Evolutionary conservation across 2,797 vertebrate species (phyloP).

Genomic region (Parauchenoglanis ngamensis): DNA sequence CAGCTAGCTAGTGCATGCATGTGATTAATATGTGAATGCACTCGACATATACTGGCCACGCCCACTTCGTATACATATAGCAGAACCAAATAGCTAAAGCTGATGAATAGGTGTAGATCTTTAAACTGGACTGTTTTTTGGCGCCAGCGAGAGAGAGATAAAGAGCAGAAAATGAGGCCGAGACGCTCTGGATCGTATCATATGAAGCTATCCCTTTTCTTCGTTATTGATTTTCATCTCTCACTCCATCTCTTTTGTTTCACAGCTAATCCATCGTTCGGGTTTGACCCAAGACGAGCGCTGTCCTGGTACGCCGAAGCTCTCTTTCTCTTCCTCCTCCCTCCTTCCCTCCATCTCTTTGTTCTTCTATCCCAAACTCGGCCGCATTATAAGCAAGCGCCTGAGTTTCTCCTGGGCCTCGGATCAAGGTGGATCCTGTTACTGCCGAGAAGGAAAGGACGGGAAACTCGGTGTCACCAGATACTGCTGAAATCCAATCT

Average conservation of each 20-base stretch:
- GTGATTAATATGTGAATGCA: background rate
- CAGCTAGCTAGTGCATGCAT: too few species aligned
- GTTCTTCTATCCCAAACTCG: constrained; percentile 39
- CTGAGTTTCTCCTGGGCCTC: constrained; percentile 71
- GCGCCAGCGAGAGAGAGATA: constrained; percentile 9
- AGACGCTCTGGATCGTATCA: constrained; percentile 58
- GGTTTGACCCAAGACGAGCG: constrained; percentile 62
- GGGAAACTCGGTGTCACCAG: constrained; percentile 72
- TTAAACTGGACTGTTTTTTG: background rate
- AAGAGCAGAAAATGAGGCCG: constrained; percentile 41
- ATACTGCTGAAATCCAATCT: constrained; percentile 82
- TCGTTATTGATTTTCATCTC: constrained; percentile 72
- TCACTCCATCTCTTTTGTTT: constrained; percentile 32
- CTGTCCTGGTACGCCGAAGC: constrained; percentile 62
- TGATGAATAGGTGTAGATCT: background rate
- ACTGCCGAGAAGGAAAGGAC: constrained; percentile 66
- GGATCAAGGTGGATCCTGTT: constrained; percentile 77
- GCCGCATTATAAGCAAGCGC: constrained; percentile 59
- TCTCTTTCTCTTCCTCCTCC: constrained; percentile 3
- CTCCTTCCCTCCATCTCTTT: constrained; percentile 42
- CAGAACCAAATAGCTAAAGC: too few species aligned
- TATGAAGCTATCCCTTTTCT: constrained; percentile 60
- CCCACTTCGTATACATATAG: background rate
- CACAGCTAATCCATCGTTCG: constrained; percentile 32
- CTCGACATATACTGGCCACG: background rate